Evolutionary conservation across 37 sponge, comb jelly and placozoan genomes (phyloP), one percentile per base, ranked within the genome.

Genomic region (Eunapius fragilis): DNA sequence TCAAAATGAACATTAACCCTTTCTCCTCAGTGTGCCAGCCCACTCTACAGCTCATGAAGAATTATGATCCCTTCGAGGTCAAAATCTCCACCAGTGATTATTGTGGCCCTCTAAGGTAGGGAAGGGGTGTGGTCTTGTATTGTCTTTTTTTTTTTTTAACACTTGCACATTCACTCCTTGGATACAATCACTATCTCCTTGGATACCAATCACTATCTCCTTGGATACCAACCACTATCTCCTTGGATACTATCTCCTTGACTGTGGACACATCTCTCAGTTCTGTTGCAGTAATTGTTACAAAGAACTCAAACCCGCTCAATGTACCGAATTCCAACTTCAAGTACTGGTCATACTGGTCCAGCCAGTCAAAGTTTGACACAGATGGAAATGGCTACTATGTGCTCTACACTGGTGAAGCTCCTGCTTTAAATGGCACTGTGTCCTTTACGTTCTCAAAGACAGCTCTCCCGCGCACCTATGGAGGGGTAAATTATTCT

Each of bases 101-200:
- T 17, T 33, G 35, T 36, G 76, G 76, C 14, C 34, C 31, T 2
- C 41, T 76, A n/a, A 76, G 76, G 76, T 76, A 76, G 32, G 76
- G 32, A 25, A 5, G 35, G 32, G 31, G 32, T 25, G 5, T 35
- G 35, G 76, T 35, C 11, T 34, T 19, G n/a, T 6, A 9, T 3
- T 6, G 37, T 10, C 37, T 33, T 25, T 22, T 76, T 19, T 12
- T 23, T 0, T 9, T 37, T 10, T 5, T 35, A 13, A 12, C n/a
- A 33, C 6, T 14, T 33, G n/a, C 76, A 76, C 76, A 35, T 45
- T 10, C 76, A n/a, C n/a, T n/a, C n/a, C n/a, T n/a, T n/a, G n/a
- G n/a, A n/a, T n/a, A n/a, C n/a, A n/a, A n/a, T n/a, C n/a, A n/a
- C n/a, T n/a, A n/a, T n/a, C n/a, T n/a, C n/a, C n/a, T n/a, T n/a